These are phyloP conservation scores for Acinonyx jubatus DNA, from an alignment of 2,113 vertebrate genomes.

Conservation along the genomic window DNA sequence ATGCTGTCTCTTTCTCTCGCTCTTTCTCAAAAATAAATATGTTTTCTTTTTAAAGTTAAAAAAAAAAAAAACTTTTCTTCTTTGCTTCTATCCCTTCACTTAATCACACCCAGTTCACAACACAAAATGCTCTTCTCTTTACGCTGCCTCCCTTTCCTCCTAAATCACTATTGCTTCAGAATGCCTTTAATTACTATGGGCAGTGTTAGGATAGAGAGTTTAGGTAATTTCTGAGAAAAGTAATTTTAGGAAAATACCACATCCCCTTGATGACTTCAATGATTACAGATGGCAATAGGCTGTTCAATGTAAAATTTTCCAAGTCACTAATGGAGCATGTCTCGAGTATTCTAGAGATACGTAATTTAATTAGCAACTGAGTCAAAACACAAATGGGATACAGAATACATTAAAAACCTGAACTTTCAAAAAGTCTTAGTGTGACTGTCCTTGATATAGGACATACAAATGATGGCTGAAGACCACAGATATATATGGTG, in stretches of 20 bases:
- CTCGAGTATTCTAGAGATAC: neutral
- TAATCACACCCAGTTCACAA: neutral
- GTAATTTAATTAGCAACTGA: neutral
- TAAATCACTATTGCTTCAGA: conserved; percentile 14
- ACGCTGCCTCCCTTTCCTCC: neutral
- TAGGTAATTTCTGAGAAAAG: neutral
- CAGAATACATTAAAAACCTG: neutral
- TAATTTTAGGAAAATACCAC: conserved; percentile 5
- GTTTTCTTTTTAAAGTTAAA: no score
- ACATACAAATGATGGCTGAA: neutral
- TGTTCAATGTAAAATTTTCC: neutral
- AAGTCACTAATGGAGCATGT: neutral
- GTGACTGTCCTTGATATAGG: neutral
- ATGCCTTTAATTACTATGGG: neutral
- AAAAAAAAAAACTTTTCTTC: neutral
- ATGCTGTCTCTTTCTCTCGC: no score
- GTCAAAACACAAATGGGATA: neutral
- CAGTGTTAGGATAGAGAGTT: neutral
- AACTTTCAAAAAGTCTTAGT: neutral
- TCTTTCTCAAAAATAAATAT: no score
- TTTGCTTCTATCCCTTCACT: neutral
- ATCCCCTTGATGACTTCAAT: neutral
- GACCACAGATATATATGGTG: neutral
- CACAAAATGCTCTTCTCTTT: neutral
- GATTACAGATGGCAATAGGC: neutral